These are phyloP conservation scores for Lagorchestes hirsutus DNA, from an alignment of 2,797 vertebrate genomes.

Conservation along the genomic window DNA sequence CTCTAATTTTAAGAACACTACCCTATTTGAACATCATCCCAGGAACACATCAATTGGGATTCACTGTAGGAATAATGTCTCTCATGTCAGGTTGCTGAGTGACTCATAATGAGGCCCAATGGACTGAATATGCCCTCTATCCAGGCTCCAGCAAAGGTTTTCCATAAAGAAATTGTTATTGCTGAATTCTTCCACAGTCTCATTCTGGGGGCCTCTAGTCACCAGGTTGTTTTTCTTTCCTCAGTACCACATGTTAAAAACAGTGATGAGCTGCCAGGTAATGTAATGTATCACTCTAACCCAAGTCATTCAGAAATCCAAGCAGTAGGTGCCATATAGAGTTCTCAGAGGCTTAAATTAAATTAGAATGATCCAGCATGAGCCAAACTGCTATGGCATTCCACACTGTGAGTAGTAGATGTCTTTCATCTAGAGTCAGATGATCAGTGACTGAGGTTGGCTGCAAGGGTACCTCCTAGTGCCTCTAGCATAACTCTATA, in stretches of 20 bases:
- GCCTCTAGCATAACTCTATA: background rate
- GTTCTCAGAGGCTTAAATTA: background rate
- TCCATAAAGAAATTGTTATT: background rate
- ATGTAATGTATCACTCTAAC: background rate
- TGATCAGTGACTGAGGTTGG: background rate
- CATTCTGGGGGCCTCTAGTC: background rate
- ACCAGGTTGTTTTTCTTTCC: background rate
- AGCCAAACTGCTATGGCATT: background rate
- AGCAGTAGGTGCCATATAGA: background rate
- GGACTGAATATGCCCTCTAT: background rate
- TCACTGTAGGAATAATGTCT: background rate
- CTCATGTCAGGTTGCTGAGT: background rate
- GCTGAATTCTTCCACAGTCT: background rate
- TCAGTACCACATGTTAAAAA: background rate
- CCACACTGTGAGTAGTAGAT: background rate
- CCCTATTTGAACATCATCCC: background rate
- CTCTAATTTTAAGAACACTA: background rate
- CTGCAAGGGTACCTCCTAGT: background rate
- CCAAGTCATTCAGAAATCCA: background rate
- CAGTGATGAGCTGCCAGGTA: background rate
- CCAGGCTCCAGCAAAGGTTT: background rate
- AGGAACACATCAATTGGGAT: background rate
- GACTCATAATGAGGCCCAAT: background rate
- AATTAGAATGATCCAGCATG: background rate
- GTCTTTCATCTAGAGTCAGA: background rate